phyloP scores from a whole-genome alignment of 2,888 invertebrate genomes.

The Drosophila formosana region DNA sequence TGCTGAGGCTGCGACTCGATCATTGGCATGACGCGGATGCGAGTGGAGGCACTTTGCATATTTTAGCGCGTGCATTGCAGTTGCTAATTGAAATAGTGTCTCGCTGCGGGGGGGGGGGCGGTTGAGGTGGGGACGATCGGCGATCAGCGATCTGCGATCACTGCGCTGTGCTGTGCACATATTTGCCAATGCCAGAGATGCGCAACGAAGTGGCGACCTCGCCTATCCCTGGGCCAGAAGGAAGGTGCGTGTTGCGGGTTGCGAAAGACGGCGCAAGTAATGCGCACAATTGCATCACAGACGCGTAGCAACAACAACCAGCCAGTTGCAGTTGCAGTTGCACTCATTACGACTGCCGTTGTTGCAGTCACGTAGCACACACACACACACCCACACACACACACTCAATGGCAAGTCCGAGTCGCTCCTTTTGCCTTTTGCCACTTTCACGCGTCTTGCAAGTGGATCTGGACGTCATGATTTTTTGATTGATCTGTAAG shows the following conservation, averaged over 20 bases:
- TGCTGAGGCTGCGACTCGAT: slow-evolving; percentile 52
- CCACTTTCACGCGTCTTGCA: slow-evolving; percentile 52
- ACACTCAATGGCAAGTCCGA: slow-evolving; percentile 9
- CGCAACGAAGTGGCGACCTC: slow-evolving; percentile 78
- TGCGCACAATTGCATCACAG: slow-evolving; percentile 72
- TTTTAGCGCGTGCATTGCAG: slow-evolving; percentile 77
- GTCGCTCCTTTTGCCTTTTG: slow-evolving; percentile 34
- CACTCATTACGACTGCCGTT: slow-evolving; percentile 31
- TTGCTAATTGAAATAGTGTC: slow-evolving; percentile 83
- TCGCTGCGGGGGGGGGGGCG: slow-evolving; percentile 42
- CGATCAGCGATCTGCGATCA: slow-evolving; percentile 51
- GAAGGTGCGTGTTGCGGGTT: slow-evolving; percentile 67
- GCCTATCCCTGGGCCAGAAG: slow-evolving; percentile 62
- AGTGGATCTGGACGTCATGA: slow-evolving; percentile 66
- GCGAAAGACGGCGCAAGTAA: slow-evolving; percentile 48
- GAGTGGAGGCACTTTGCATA: slow-evolving; percentile 76
- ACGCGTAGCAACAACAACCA: slow-evolving; percentile 40
- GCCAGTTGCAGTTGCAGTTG: slow-evolving; percentile 36
- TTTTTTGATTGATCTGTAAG: slow-evolving; percentile 83
- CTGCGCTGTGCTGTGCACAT: slow-evolving; percentile 57
- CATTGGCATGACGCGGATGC: slow-evolving; percentile 63
- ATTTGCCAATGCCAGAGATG: slow-evolving; percentile 78
- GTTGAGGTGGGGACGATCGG: background rate
- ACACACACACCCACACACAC: background rate
- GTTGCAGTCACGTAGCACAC: slow-evolving; percentile 44